Evolutionary conservation across 1,140 invertebrate species (phyloP), one percentile per base, ranked within the genome.

Genomic region (Aporrectodea caliginosa): DNA sequence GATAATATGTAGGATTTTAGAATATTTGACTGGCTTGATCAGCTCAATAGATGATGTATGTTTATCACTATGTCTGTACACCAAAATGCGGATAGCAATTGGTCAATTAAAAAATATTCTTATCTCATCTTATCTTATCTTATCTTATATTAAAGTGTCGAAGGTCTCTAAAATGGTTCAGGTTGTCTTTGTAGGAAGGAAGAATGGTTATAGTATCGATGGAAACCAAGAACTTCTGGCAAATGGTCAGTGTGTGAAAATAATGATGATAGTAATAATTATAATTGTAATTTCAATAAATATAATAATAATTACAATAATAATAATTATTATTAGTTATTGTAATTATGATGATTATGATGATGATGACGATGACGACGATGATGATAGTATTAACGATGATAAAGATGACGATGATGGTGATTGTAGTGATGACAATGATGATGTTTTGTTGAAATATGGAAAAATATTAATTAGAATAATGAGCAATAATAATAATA

Each of bases 201-300:
- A 84, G 69, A 88, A 88, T 82, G 84, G 86, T 77, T 88, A 88
- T 74, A 85, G 84, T 58, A 85, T 88, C 78, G 82, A 86, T 69
- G 81, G 87, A 35, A 88, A 84, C 78, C 88, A 88, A 78, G 88
- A 88, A 79, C 80, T 88, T 12, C 78, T 88, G 29, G 86, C 87
- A 32, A 85, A 85, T 83, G 82, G 83, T 83, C 43, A 71, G 30
- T 34, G 16, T 71, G n/a, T 27, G 35, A 70, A 31, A 34, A 71
- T 27, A 29, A 81, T 29, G 30, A 79, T 72, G 22, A 35, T 73
- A 70, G 22, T 1, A 70, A 22, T 30, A 35, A 30, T 69, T 14
- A 73, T 73, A 29, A 1, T n/a, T 33, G 1, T 33, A 33, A 27
- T 32, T 2, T 6, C 33, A 31, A 69, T 71, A 31, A 71, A 71